Evolutionary conservation across 2,797 vertebrate genomes (phyloP), one percentile per base, ranked within the genome.

Genomic region (Bradypus variegatus): DNA sequence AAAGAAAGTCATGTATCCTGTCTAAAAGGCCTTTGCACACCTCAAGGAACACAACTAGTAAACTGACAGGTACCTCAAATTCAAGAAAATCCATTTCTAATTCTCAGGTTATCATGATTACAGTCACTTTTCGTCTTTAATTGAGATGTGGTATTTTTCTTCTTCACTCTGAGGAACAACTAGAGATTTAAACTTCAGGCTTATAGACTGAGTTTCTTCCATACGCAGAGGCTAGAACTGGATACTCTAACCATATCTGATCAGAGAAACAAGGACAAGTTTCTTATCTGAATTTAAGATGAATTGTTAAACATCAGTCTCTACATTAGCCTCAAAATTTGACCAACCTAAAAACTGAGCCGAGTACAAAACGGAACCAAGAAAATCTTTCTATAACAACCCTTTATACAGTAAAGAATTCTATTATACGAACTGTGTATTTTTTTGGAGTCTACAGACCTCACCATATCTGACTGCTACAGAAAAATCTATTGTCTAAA

Each of bases 211-310:
- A 94, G 67, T 91, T 95, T 95, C 90, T 94, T 92, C 91, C 77
- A 85, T 50, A 62, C 21, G n/a, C 64, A 50, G 11, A 92, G 50
- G 83, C 76, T 62, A 93, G 67, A 94, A 92, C 27, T 87, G 18
- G 79, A 95, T 85, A 94, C 87, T 92, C 75, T 94, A 55, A 70
- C 33, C 73, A 70, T 75, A 93, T 93, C 72, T 88, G 86, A 96
- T 95, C 58, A 94, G 82, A 93, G 53, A 92, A 92, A 92, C 82
- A 95, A 93, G 89, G 45, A 21, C 79, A 95, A 94, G 89, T 93
- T 94, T 94, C 92, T 60, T 86, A 77, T 89, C 38, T 95, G n/a
- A 86, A 94, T 94, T 93, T 94, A 88, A 95, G 67, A 93, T 21
- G 6, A 89, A 86, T 72, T 87, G 45, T 80, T 60, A 58, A 58